Evolutionary conservation across 2,113 vertebrate species (phyloP).

Genomic region (Anoura caudifer): DNA sequence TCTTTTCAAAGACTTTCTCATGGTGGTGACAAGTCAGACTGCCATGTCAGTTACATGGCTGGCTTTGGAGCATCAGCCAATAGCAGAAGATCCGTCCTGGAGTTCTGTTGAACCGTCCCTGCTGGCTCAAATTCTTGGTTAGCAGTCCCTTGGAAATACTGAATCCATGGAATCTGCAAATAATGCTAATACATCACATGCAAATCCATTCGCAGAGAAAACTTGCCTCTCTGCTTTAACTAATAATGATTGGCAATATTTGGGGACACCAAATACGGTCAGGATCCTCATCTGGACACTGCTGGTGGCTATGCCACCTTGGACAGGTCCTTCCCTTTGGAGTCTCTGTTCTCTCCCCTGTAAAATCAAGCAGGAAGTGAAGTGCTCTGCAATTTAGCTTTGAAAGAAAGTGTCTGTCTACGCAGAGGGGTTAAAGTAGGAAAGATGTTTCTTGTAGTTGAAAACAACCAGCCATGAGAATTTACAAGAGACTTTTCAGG

Average conservation of each 20-base stretch:
- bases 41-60: rapidly evolving
- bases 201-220: background rate
- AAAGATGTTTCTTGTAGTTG: background rate
- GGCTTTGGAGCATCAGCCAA: background rate
- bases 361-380: background rate
- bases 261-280: background rate
- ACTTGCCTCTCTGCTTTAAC: background rate
- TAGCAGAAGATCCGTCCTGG: background rate
- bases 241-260: background rate
- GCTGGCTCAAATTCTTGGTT: background rate
- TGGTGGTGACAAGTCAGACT: background rate
- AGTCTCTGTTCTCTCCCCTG: background rate
- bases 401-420: background rate
- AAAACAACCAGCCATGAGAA: background rate
- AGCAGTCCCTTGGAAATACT: background rate
- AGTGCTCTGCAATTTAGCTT: background rate
- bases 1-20: background rate
- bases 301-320: background rate
- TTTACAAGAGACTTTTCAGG: background rate
- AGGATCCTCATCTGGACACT: background rate
- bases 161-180: background rate
- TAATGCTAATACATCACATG: background rate
- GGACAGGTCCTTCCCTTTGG: background rate
- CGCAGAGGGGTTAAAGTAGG: background rate
- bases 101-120: background rate